Base-by-base conservation (phyloP, 2,113 vertebrate species). In the Mesitornis unicolor region DNA sequence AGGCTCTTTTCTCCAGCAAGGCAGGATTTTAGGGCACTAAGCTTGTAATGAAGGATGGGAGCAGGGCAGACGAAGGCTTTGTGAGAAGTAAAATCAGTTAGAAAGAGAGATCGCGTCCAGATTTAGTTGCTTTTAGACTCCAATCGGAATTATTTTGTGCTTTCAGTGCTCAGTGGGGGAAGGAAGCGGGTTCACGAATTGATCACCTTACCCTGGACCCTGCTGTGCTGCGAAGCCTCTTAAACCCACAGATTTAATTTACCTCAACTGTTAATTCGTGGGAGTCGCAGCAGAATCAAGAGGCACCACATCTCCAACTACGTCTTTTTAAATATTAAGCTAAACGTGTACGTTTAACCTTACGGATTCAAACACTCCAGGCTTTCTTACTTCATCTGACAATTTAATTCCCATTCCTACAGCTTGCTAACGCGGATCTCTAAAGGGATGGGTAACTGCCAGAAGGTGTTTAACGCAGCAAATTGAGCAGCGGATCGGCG, bases 331-430 rank as follows among this genome's bases (percentile, higher is more conserved):
- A 79, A 57, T 1, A 35, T 9, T 7, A 21, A 86, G 17, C 7
- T n/a, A 51, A 48, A 50, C 1, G 6, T 0, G 0, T 9, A 10
- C 0, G 5, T 76, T 75, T n/a, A 8, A 50, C 1, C 6, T 5
- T 7, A 6, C 13, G 0, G 1, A 21, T 33, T 21, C 1, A 63
- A 82, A 71, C 4, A 2, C 6, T 13, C 24, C 43, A 29, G 13
- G 21, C 26, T 61, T 65, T 65, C 42, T 4, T 51, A 11, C 5
- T 64, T 59, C 7, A 74, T 4, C 56, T 14, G 17, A 10, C 35
- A 71, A 59, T 35, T 20, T 20, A 50, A 69, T 64, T 59, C 53
- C 1, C 0, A 18, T 63, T 45, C 51, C 9, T 28, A 15, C 4
- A 42, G 25, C 5, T 43, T 36, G 36, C 47, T 42, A 26, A 11